Base-by-base conservation (phyloP, 1,140 invertebrate genomes). In the Choristoneura fumiferana region DNA sequence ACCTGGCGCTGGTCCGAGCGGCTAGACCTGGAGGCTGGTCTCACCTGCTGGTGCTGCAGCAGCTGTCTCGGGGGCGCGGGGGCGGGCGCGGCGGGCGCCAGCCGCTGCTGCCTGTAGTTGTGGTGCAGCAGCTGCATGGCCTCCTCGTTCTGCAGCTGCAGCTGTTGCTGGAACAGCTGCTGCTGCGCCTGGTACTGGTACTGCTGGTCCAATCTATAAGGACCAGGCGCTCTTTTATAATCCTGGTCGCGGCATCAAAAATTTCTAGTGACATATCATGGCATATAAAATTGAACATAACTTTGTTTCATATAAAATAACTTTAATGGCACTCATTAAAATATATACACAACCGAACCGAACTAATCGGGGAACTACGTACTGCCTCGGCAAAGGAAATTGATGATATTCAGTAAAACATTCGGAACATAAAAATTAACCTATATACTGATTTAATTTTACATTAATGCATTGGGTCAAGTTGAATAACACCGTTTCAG, bases 171-270 rank as follows among this genome's bases (percentile, higher is more conserved):
- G 29, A 90, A 76, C 9, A 91, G 78, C 22, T 89, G 90, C 56
- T 92, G 90, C 58, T 89, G 81, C 6, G 78, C 82, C 79, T 90
- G 90, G 12, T 87, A 67, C 67, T 91, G 89, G 5, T 90, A 85
- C 64, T 90, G 89, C 62, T 90, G 89, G 60, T 87, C 86, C 58
- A 89, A 66, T 67, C 86, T 90, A 61, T 29, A 63, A 65, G 2
- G 22, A 29, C 22, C 22, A 29, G 22, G 22, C 22, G 22, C 22
- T 29, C 22, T 29, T 2, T 29, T 29, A 29, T 29, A 49, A 49
- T 10, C 9, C 14, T 49, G 9, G 10, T 9, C 10, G 29, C 8
- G 22, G 22, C 22, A 29, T 6, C 22, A 29, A 29, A 29, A 29
- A 29, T 14, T 39, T 12, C 37, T 8, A 39, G 2, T 39, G 2